These are phyloP conservation scores for Microtus pennsylvanicus DNA, from an alignment of 2,113 vertebrate species.

Conservation along the genomic window DNA sequence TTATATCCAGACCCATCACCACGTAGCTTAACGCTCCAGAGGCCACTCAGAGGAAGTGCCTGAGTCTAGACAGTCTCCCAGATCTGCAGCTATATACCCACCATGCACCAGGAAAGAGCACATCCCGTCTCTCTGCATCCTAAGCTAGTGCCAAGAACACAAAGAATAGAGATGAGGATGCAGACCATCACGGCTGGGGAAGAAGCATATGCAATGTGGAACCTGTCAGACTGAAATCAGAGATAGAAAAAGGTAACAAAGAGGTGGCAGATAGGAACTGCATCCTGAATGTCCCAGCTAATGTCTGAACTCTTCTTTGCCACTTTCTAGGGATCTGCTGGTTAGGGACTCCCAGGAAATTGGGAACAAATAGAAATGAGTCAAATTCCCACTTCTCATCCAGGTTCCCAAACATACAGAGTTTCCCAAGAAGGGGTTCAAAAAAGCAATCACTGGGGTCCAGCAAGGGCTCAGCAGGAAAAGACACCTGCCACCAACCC, in stretches of 20 bases:
- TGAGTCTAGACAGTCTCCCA: not conserved
- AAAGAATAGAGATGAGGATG: not conserved
- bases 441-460: not conserved
- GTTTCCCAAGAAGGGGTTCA: not conserved
- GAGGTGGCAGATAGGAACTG: not conserved
- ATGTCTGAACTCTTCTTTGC: not conserved
- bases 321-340: not conserved
- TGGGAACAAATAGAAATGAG: not conserved
- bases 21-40: not conserved
- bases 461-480: not conserved
- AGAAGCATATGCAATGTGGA: not conserved
- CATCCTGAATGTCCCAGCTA: not conserved
- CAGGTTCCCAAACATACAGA: not conserved
- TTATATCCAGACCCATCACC: not conserved
- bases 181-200: not conserved
- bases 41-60: not conserved
- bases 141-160: not conserved
- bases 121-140: not conserved
- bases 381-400: not conserved
- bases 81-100: not conserved
- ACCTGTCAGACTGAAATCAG: not conserved
- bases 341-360: not conserved
- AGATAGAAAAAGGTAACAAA: not conserved
- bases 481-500: not conserved
- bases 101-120: not conserved